Conservation (phyloP, 2,113 vertebrate species). For the Puntigrus tetrazona region DNA sequence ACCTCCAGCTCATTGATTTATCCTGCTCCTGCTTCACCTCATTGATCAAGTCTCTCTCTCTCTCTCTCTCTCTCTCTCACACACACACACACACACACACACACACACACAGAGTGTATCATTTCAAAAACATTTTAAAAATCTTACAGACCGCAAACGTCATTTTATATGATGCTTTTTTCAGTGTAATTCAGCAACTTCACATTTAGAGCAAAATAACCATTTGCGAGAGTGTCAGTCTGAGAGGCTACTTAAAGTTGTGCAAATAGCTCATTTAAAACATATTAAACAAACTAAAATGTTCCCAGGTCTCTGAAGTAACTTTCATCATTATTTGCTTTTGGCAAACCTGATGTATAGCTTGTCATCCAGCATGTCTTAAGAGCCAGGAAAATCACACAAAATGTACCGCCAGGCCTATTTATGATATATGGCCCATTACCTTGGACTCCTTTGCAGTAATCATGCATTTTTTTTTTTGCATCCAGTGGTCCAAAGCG, state of each 20-base stretch:
- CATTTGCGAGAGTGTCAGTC: neutral
- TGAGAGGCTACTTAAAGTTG: neutral
- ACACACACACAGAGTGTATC: too few relatives aligned
- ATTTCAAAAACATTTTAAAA: neutral
- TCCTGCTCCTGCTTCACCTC: neutral
- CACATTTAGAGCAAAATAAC: neutral
- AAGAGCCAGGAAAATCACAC: conserved; percentile 60
- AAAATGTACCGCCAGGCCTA: conserved; percentile 57
- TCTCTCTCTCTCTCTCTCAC: too few relatives aligned
- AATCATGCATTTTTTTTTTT: conserved; percentile 66
- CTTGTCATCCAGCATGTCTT: conserved; percentile 54
- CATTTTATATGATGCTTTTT: neutral
- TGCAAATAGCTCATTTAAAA: neutral
- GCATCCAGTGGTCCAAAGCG: conserved; percentile 57
- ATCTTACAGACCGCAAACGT: neutral
- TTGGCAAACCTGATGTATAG: conserved; percentile 37
- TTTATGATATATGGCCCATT: conserved; percentile 68
- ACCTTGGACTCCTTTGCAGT: conserved; percentile 61
- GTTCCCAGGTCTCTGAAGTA: neutral
- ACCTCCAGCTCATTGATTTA: neutral
- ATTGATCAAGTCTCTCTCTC: too few relatives aligned
- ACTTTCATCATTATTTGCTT: conserved; percentile 15
- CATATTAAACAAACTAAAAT: neutral
- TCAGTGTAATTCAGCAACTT: neutral
- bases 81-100: too few relatives aligned